Evolutionary conservation across 1,140 invertebrate genomes (phyloP).

Genomic region (Riptortus pedestris): DNA sequence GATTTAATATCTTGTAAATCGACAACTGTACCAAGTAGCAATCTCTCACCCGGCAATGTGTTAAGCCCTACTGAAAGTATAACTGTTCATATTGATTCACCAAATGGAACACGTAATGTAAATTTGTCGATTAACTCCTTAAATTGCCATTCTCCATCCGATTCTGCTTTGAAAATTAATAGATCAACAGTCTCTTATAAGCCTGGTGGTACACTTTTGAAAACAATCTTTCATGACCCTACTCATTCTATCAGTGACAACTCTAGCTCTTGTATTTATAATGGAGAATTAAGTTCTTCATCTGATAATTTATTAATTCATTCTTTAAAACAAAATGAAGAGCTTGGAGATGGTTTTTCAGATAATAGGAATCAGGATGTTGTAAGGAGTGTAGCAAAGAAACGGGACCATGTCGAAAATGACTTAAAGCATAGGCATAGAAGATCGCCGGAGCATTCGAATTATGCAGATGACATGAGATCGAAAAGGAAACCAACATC

Average conservation of each 20-base stretch:
- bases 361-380: too few species aligned
- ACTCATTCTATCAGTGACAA: not conserved
- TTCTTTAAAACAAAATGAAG: not conserved
- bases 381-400: too few species aligned
- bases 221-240: constrained; percentile 1
- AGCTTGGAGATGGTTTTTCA: not conserved
- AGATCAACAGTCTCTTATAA: constrained; percentile 13
- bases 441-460: too few species aligned
- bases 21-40: not conserved
- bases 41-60: not conserved
- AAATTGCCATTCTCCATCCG: not conserved
- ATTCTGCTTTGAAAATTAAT: not conserved
- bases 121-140: not conserved
- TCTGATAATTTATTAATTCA: not conserved
- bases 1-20: not conserved
- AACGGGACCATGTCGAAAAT: too few species aligned
- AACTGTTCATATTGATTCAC: not conserved
- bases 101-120: not conserved
- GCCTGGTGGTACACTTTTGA: constrained; percentile 7
- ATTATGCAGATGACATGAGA: too few species aligned
- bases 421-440: too few species aligned
- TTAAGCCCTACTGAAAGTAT: not conserved
- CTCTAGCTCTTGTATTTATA: not conserved
- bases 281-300: not conserved
- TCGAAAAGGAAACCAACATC: too few species aligned